phyloP scores from a whole-genome alignment of 2,888 invertebrate species.

The Euspilapteryx auroguttella region DNA sequence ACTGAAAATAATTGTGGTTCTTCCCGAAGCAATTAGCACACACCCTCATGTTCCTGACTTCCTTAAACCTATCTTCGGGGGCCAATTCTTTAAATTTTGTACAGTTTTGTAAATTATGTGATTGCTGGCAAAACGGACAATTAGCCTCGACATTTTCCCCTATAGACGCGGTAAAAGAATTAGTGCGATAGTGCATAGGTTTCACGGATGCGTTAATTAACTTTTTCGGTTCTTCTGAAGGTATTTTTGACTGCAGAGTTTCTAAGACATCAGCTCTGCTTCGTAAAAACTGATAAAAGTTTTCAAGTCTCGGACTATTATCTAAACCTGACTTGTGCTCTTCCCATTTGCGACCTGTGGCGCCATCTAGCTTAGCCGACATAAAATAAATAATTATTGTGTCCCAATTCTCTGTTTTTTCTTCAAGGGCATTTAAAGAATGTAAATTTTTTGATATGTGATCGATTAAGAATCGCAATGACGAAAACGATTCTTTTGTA shows the following conservation, averaged over 20 bases:
- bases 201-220: no score
- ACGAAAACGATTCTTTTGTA: neutral
- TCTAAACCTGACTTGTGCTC: slow-evolving; percentile 4
- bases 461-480: neutral
- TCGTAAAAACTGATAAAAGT: no score
- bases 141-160: no score
- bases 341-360: slow-evolving; percentile 5
- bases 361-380: slow-evolving; percentile 4
- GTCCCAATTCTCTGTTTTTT: slow-evolving; percentile 1
- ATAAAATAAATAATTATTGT: slow-evolving; percentile 5
- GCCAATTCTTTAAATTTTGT: slow-evolving; percentile 2
- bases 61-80: slow-evolving; percentile 1
- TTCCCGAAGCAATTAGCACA: slow-evolving; percentile 7
- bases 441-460: slow-evolving; percentile 1
- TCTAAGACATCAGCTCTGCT: no score
- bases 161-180: no score
- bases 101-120: slow-evolving; percentile 4
- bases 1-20: slow-evolving; percentile 1
- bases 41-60: slow-evolving; percentile 4
- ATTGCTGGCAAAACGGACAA: slow-evolving; percentile 3
- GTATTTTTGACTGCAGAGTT: no score
- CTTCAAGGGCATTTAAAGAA: neutral
- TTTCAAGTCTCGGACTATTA: no score
- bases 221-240: no score
- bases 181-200: no score